phyloP scores from a whole-genome alignment of 2,113 vertebrate genomes.

The Xiphias gladius region DNA sequence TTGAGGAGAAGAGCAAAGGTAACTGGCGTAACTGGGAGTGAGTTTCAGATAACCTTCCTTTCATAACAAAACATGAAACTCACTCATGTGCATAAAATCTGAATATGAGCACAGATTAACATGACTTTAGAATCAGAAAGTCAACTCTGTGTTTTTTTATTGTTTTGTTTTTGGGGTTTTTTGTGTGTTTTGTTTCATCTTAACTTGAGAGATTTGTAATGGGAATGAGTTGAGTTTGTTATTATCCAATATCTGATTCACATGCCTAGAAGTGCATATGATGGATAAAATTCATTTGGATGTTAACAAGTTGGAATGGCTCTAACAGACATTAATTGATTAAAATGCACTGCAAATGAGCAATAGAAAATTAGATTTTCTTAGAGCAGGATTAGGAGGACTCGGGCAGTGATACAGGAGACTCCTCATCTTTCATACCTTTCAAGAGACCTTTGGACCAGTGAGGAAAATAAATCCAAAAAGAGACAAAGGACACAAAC shows the following conservation, averaged over 20 bases:
- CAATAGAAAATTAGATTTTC: conserved; percentile 9
- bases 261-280: neutral
- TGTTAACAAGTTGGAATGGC: neutral
- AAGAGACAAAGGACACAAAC: conserved; percentile 73
- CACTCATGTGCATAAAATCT: neutral
- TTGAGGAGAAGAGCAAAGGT: conserved; percentile 12
- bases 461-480: conserved; percentile 79
- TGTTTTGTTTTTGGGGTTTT: too few species aligned
- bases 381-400: conserved; percentile 40
- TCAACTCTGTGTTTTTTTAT: neutral
- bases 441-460: conserved; percentile 86
- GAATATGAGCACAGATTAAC: neutral
- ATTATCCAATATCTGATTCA: neutral
- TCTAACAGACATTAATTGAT: conserved; percentile 51
- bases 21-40: neutral
- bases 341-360: conserved; percentile 59
- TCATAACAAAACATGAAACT: neutral
- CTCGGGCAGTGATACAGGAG: conserved; percentile 23
- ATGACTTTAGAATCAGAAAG: conserved; percentile 1
- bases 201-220: neutral
- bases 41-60: conserved; percentile 23
- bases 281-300: conserved; percentile 5
- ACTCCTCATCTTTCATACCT: conserved; percentile 80
- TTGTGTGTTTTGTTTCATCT: neutral
- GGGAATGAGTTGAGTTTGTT: neutral